phyloP scores from a whole-genome alignment of 2,113 vertebrate genomes.

The Cisticola juncidis region DNA sequence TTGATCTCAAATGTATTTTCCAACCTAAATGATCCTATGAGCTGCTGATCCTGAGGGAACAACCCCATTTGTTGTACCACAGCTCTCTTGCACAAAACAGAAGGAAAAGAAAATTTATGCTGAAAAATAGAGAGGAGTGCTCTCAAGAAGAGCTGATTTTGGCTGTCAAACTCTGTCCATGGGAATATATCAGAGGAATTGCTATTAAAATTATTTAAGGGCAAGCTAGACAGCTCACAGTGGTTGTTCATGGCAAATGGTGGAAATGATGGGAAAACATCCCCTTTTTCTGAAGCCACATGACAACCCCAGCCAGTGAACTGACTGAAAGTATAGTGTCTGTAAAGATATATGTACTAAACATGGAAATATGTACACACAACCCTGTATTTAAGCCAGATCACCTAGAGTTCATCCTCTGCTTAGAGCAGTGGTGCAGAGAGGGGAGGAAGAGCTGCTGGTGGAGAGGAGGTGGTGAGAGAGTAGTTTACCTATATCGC shows the following conservation, averaged over 20 bases:
- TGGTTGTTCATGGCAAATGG: background rate
- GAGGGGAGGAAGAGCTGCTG: background rate
- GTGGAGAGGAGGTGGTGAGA: background rate
- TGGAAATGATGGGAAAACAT: background rate
- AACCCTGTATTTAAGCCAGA: background rate
- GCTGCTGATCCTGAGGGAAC: background rate
- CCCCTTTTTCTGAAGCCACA: background rate
- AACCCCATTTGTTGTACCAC: accelerated
- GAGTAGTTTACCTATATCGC: accelerated
- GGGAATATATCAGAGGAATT: background rate
- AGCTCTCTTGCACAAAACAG: background rate
- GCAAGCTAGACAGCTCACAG: background rate
- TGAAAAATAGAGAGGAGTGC: background rate
- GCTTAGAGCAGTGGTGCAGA: background rate
- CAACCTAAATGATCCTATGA: background rate
- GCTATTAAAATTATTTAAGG: background rate
- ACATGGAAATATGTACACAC: background rate
- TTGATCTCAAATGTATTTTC: background rate
- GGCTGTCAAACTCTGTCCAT: background rate
- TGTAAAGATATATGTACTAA: background rate
- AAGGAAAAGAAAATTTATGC: background rate
- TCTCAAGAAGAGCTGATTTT: background rate
- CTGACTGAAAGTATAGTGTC: background rate
- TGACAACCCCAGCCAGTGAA: background rate
- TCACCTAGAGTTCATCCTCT: background rate